Conservation (phyloP, 2,888 invertebrate species). For the Meiosimyza decipiens region DNA sequence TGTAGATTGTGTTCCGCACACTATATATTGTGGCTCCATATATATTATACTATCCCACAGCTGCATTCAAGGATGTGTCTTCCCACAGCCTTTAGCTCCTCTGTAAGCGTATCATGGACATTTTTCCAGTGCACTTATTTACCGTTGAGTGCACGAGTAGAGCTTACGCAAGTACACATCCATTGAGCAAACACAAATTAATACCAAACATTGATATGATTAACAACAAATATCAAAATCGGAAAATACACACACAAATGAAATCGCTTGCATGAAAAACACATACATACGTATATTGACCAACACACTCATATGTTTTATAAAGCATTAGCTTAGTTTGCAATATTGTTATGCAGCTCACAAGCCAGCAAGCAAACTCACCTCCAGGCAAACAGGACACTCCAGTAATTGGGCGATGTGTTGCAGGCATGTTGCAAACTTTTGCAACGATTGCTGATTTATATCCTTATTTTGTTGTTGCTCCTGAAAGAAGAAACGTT, state of each 20-base stretch:
- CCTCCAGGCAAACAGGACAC: conserved; percentile 69
- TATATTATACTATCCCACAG: too few relatives aligned
- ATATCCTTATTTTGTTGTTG: conserved; percentile 56
- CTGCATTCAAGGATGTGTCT: too few relatives aligned
- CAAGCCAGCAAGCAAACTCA: conserved; percentile 48
- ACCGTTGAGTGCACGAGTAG: too few relatives aligned
- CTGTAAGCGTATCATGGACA: too few relatives aligned
- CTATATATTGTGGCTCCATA: too few relatives aligned
- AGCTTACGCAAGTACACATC: conserved; percentile 39
- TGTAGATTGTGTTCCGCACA: too few relatives aligned
- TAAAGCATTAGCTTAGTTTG: conserved; percentile 31
- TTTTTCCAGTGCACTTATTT: too few relatives aligned
- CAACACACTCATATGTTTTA: neutral
- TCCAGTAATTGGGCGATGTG: conserved; percentile 68
- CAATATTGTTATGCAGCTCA: conserved; percentile 17
- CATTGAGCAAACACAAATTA: conserved; percentile 41
- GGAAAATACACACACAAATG: conserved; percentile 24
- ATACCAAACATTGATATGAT: conserved; percentile 54
- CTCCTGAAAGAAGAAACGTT: conserved; percentile 24
- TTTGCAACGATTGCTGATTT: conserved; percentile 67
- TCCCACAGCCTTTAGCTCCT: too few relatives aligned
- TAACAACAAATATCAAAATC: conserved; percentile 50
- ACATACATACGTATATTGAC: conserved; percentile 42
- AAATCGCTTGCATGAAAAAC: conserved; percentile 52
- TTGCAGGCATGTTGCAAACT: conserved; percentile 67